These are phyloP conservation scores for Macrostomum cliftonense DNA, from an alignment of 2,888 invertebrate genomes.

Conservation along the genomic window DNA sequence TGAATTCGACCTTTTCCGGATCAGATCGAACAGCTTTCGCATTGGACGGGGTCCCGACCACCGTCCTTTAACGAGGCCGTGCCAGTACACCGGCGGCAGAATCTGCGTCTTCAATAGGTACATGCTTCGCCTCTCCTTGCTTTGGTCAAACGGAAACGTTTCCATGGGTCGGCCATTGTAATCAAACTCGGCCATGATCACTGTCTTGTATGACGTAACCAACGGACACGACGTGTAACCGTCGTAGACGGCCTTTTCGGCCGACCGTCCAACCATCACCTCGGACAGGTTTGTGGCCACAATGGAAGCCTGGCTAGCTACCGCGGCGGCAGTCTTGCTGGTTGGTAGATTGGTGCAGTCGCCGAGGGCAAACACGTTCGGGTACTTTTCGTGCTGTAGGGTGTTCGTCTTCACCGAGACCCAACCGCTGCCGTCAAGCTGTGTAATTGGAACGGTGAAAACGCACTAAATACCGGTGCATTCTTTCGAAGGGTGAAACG, in stretches of 20 bases:
- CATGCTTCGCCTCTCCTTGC: constrained; percentile 48
- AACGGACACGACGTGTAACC: constrained; percentile 94
- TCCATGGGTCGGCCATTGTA: constrained; percentile 64
- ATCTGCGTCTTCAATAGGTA: constrained; percentile 65
- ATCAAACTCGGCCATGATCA: constrained; percentile 81
- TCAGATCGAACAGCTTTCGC: background rate
- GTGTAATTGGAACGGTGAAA: no score
- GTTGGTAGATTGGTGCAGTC: constrained; percentile 81
- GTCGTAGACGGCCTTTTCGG: constrained; percentile 46
- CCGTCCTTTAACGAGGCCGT: constrained; percentile 52
- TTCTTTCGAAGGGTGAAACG: no score
- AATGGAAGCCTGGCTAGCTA: constrained; percentile 42
- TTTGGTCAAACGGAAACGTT: constrained; percentile 74
- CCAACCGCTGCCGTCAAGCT: constrained; percentile 55
- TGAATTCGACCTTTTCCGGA: no score
- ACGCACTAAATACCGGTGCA: no score
- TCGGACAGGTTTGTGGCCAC: constrained; percentile 4
- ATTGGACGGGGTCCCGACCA: constrained; percentile 17
- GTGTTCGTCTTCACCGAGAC: constrained; percentile 60
- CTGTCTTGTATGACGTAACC: constrained; percentile 57
- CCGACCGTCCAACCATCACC: constrained; percentile 3
- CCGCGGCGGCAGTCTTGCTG: constrained; percentile 87
- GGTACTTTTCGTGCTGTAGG: constrained; percentile 57
- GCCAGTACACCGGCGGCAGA: constrained; percentile 79
- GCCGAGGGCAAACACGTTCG: constrained; percentile 77